Conservation (phyloP, 2,888 invertebrate species). For the Lordiphosa fenestrarum region DNA sequence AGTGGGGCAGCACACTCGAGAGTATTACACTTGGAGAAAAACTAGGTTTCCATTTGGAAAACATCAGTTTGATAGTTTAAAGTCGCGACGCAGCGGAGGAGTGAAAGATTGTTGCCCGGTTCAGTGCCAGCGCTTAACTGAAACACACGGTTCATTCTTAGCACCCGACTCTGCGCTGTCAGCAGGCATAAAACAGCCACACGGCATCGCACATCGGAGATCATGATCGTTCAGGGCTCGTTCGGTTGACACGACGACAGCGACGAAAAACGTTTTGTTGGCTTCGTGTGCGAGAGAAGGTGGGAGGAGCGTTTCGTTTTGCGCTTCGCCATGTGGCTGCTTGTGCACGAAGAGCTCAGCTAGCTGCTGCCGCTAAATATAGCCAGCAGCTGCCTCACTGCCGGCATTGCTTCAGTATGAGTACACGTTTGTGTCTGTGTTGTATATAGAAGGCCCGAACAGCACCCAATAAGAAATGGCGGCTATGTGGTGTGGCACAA, state of each 20-base stretch:
- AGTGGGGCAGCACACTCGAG: slow-evolving; percentile 9
- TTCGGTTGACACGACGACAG: slow-evolving; percentile 27
- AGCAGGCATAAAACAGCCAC: slow-evolving; percentile 28
- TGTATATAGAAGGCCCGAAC: slow-evolving; percentile 34
- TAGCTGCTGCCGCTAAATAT: slow-evolving; percentile 23
- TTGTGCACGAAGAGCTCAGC: slow-evolving; percentile 47
- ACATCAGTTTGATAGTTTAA: slow-evolving; percentile 2
- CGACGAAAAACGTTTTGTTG: slow-evolving; percentile 5
- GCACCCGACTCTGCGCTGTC: slow-evolving; percentile 67
- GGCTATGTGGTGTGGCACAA: slow-evolving; percentile 37
- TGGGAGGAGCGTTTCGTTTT: slow-evolving; percentile 49
- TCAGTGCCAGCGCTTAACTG: slow-evolving; percentile 81
- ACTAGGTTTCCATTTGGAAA: slow-evolving; percentile 15
- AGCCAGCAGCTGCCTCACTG: slow-evolving; percentile 22
- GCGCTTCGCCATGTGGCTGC: neutral
- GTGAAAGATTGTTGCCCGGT: slow-evolving; percentile 80
- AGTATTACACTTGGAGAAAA: slow-evolving; percentile 12
- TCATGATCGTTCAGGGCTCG: slow-evolving; percentile 26
- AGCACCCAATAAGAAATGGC: slow-evolving; percentile 70
- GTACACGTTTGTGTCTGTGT: slow-evolving; percentile 24
- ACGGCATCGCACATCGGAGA: slow-evolving; percentile 42
- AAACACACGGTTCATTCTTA: slow-evolving; percentile 78
- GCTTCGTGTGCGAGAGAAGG: slow-evolving; percentile 33
- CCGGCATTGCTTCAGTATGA: slow-evolving; percentile 7
- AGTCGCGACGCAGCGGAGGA: slow-evolving; percentile 53